Evolutionary conservation across 2,888 invertebrate genomes (phyloP), one percentile per base, ranked within the genome.

Genomic region (Amphiduros pacificus): DNA sequence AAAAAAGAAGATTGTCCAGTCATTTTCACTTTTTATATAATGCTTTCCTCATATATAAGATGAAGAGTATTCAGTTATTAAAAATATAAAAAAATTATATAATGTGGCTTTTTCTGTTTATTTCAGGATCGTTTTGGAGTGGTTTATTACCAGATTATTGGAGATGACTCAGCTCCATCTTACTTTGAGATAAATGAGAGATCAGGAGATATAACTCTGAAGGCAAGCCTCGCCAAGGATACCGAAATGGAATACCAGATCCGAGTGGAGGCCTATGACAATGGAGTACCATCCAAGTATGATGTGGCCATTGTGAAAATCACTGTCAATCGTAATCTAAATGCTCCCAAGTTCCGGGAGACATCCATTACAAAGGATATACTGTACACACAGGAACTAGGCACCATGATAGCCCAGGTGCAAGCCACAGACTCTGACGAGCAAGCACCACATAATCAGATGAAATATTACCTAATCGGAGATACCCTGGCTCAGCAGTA

Each of bases 191-290:
- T 79, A 17, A 63, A 73, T 57, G 32, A 58, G 11, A 5, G 50
- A 9, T 69, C 63, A 26, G 77, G 77, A 17, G 60, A 66, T 14
- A 66, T 78, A 14, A 65, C 44, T 27, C 57, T 77, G 24, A 68
- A 56, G 14, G 66, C 71, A 57, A 59, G 53, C 5, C 41, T 63
- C 1, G 58, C 44, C 2, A 36, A 31, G 9, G 57, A 63, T 41
- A 58, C 53, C 2, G 48, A 52, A 3, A 52, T 54, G 6, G 58
- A 58, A 49, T 65, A 65, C 58, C 55, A 59, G 51, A 62, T 79
- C n/a, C 66, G 69, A 31, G 71, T 78, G 4, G 56, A 68, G 56
- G 78, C 74, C 11, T 63, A 62, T 49, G 78, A 79, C 67, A 73
- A 74, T 26, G 78, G 77, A 9, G 55, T 32, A 1, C 76, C 75